Conservation (phyloP, 2,113 vertebrate genomes). For the Perca fluviatilis region DNA sequence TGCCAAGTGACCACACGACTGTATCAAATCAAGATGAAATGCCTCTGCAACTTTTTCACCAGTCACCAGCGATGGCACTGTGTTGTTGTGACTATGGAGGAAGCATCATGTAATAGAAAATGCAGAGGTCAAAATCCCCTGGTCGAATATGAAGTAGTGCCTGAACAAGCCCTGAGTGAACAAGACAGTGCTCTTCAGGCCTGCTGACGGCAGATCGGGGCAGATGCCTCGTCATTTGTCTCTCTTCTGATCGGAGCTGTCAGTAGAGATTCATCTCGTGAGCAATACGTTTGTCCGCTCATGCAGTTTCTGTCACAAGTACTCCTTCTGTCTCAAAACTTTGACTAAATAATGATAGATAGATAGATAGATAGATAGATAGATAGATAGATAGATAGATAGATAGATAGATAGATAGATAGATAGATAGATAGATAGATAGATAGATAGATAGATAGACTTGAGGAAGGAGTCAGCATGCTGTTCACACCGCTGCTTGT, state of each 20-base stretch:
- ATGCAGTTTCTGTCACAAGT: slow-evolving; percentile 15
- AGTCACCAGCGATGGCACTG: slow-evolving; percentile 35
- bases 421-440: slow-evolving; percentile 4
- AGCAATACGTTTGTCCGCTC: slow-evolving; percentile 16
- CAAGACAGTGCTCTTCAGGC: slow-evolving; percentile 51
- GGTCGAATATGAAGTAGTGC: slow-evolving; percentile 54
- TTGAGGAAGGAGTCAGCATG: slow-evolving; percentile 18
- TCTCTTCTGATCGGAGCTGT: slow-evolving; percentile 63
- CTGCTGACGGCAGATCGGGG: slow-evolving; percentile 45
- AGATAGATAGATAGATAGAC: not conserved
- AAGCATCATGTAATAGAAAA: slow-evolving; percentile 33
- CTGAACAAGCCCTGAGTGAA: slow-evolving; percentile 42
- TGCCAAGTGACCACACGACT: slow-evolving; percentile 4
- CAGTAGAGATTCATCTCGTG: slow-evolving; percentile 47
- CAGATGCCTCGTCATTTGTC: slow-evolving; percentile 53
- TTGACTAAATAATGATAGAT: not conserved
- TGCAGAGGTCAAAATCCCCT: slow-evolving; percentile 57
- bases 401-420: not conserved
- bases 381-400: slow-evolving; percentile 1
- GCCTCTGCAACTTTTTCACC: slow-evolving; percentile 27
- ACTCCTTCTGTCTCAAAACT: not conserved
- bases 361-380: slow-evolving; percentile 3
- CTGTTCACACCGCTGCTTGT: slow-evolving; percentile 34
- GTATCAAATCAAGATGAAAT: slow-evolving; percentile 62
- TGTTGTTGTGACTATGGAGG: slow-evolving; percentile 40